Conservation (phyloP, 1,140 invertebrate species). For the Scaptomyza graminum region DNA sequence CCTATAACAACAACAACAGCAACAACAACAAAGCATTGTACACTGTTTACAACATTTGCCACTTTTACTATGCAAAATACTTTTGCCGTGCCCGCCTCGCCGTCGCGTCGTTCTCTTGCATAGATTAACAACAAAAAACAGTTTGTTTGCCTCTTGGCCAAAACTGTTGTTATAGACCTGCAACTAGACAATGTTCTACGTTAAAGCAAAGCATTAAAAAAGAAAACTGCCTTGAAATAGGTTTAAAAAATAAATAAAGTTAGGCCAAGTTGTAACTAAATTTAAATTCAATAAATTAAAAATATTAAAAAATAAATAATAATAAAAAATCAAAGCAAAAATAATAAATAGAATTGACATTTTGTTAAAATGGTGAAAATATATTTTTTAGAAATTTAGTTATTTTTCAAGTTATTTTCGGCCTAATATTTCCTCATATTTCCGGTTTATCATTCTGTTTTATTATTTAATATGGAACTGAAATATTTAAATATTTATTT, state of each 20-base stretch:
- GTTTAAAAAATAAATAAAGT: neutral
- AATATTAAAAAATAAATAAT: no score
- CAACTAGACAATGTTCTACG: neutral
- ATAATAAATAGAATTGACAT: no score
- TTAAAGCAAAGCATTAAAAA: neutral
- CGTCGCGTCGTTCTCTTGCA: conserved; percentile 40
- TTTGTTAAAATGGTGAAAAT: no score
- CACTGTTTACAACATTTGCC: conserved; percentile 40
- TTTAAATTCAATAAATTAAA: no score
- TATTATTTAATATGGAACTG: no score
- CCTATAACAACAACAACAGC: conserved; percentile 25
- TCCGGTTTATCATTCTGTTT: no score
- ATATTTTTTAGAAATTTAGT: no score
- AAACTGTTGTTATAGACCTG: neutral
- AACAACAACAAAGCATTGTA: conserved; percentile 15
- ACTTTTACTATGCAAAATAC: conserved; percentile 71
- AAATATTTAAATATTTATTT: no score
- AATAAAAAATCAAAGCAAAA: no score
- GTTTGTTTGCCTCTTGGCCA: conserved; percentile 42
- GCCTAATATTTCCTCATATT: no score
- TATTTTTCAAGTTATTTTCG: no score
- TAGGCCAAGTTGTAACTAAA: no score
- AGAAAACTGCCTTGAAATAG: neutral
- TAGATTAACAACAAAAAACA: conserved; percentile 64
- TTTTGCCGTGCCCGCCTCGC: conserved; percentile 44